phyloP scores from a whole-genome alignment of 2,888 invertebrate species.

The Rhamphomyia laevipes region DNA sequence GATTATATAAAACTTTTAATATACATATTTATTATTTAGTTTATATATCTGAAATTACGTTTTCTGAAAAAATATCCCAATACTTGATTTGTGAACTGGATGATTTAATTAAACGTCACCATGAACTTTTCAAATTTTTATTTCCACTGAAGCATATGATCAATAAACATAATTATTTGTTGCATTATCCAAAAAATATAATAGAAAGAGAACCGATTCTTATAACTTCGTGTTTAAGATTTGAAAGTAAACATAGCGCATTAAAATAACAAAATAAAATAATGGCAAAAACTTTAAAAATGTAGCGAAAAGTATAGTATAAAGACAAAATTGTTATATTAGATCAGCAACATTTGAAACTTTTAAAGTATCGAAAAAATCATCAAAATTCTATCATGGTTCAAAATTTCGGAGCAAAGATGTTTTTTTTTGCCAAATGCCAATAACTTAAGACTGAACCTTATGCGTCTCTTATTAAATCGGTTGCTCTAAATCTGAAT shows the following conservation, averaged over 20 bases:
- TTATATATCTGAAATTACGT: slow-evolving; percentile 3
- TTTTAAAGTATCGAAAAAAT: no score
- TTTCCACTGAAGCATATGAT: slow-evolving; percentile 3
- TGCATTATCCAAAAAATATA: slow-evolving; percentile 3
- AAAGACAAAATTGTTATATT: slow-evolving; percentile 6
- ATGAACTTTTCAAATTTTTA: not conserved
- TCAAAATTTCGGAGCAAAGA: no score
- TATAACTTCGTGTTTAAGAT: slow-evolving; percentile 1
- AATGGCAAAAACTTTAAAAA: no score
- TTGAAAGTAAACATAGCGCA: slow-evolving; percentile 5
- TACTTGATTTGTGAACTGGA: not conserved
- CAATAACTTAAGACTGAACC: no score
- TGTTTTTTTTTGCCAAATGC: no score
- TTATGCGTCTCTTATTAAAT: no score
- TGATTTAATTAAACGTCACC: slow-evolving; percentile 1
- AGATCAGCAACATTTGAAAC: no score
- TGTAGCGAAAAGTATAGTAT: slow-evolving; percentile 3
- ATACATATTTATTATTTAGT: no score
- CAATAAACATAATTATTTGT: slow-evolving; percentile 4
- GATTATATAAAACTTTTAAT: slow-evolving; percentile 1
- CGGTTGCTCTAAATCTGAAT: no score
- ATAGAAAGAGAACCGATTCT: slow-evolving; percentile 2
- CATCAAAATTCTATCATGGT: no score
- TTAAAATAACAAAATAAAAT: slow-evolving; percentile 4
- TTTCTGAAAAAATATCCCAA: not conserved